Conservation (phyloP, 30 jellyfish, hydroid and myxozoan genomes). For the Catostylus mosaicus region DNA sequence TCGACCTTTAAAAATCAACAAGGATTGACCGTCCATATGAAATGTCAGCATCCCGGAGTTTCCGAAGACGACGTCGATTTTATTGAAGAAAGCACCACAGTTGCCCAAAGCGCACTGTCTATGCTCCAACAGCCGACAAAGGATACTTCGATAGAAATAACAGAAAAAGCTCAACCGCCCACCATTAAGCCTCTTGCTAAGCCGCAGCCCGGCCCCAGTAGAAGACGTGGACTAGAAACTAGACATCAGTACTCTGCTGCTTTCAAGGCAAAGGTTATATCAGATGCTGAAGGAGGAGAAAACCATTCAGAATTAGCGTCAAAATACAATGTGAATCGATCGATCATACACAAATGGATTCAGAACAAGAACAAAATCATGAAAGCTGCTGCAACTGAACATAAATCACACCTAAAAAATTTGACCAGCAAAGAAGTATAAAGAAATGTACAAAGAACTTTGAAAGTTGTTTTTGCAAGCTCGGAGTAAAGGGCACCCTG, state of each 20-base stretch:
- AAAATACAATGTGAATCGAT: too few species aligned
- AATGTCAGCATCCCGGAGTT: background rate
- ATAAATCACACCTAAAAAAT: constrained; percentile 28
- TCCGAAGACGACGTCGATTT: constrained; percentile 1
- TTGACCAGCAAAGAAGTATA: constrained; percentile 56
- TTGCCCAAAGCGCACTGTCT: background rate
- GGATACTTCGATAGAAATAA: background rate
- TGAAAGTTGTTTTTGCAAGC: constrained; percentile 26
- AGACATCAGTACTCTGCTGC: too few species aligned
- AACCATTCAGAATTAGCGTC: too few species aligned
- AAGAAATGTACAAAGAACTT: constrained; percentile 35
- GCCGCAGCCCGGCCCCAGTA: too few species aligned
- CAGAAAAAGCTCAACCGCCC: constrained; percentile 1
- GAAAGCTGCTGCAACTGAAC: constrained; percentile 36
- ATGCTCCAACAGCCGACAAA: background rate
- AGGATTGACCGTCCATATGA: background rate
- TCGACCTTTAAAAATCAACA: background rate
- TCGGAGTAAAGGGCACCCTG: constrained; percentile 62
- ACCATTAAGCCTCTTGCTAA: too few species aligned
- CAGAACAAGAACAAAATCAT: constrained; percentile 19
- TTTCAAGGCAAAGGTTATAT: too few species aligned
- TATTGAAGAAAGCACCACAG: background rate
- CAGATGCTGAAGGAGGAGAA: too few species aligned
- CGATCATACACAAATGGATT: constrained; percentile 23
- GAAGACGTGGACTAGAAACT: too few species aligned